These are phyloP conservation scores for Pelosia muscerda DNA, from an alignment of 2,888 invertebrate genomes.

Conservation along the genomic window DNA sequence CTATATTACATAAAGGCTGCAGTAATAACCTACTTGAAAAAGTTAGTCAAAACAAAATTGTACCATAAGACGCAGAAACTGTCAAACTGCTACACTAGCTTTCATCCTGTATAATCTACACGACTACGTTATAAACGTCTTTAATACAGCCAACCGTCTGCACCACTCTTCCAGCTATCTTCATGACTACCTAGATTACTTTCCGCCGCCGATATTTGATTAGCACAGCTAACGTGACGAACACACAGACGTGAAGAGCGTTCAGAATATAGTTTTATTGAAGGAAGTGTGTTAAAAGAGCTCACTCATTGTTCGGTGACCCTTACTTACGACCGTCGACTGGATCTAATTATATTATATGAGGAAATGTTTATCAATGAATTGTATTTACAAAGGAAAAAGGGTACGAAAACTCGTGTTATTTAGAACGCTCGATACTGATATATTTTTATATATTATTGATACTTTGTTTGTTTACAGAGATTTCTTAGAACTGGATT, in stretches of 20 bases:
- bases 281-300: background rate
- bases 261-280: background rate
- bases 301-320: background rate
- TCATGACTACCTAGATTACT: conserved; percentile 2
- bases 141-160: background rate
- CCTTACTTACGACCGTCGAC: background rate
- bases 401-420: too few relatives aligned
- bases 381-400: background rate
- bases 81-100: background rate
- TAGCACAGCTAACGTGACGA: conserved; percentile 8
- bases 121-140: background rate
- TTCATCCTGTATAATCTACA: background rate
- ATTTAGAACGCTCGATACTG: background rate
- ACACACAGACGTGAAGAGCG: background rate
- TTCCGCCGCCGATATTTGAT: conserved; percentile 10
- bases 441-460: too few relatives aligned
- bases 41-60: too few relatives aligned
- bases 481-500: too few relatives aligned
- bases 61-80: too few relatives aligned
- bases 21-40: too few relatives aligned
- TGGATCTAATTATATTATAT: conserved; percentile 1
- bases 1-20: too few relatives aligned
- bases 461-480: too few relatives aligned
- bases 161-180: background rate
- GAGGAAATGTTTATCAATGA: conserved; percentile 1